Conservation (phyloP, 2,888 invertebrate species). For the Mesorhabditis sp. region DNA sequence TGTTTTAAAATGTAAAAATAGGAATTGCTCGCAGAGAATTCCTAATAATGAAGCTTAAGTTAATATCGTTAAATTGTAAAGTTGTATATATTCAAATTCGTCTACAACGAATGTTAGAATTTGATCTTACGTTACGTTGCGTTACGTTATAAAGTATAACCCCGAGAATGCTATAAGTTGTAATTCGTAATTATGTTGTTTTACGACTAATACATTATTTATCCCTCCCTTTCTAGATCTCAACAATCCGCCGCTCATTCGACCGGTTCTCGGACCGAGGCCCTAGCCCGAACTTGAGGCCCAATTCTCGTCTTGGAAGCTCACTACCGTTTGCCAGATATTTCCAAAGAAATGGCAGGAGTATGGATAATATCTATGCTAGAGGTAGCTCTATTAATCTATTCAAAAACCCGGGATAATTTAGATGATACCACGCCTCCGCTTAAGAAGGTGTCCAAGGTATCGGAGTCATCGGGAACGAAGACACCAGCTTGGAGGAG, state of each 20-base stretch:
- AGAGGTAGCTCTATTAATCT: neutral
- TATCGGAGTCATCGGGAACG: neutral
- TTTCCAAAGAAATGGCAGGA: neutral
- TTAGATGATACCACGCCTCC: neutral
- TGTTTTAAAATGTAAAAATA: neutral
- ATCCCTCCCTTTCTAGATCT: neutral
- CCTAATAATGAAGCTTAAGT: too few species aligned
- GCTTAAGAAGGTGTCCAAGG: slow-evolving; percentile 1
- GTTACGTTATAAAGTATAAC: neutral
- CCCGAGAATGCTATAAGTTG: too few species aligned
- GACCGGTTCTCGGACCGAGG: neutral
- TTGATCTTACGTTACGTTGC: neutral
- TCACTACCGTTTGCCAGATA: neutral
- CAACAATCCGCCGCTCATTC: neutral
- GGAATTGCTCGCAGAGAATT: too few species aligned
- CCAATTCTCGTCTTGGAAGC: neutral
- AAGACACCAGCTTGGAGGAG: slow-evolving; percentile 41
- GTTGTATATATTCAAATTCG: slow-evolving; percentile 2
- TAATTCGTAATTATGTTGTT: too few species aligned
- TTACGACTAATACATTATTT: too few species aligned
- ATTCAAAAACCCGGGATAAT: neutral
- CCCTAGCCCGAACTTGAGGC: neutral
- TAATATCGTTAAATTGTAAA: neutral
- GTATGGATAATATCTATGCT: neutral
- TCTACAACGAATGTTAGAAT: neutral